Evolutionary conservation across 2,797 vertebrate genomes (phyloP).

Genomic region (Ctenosaura bakeri): DNA sequence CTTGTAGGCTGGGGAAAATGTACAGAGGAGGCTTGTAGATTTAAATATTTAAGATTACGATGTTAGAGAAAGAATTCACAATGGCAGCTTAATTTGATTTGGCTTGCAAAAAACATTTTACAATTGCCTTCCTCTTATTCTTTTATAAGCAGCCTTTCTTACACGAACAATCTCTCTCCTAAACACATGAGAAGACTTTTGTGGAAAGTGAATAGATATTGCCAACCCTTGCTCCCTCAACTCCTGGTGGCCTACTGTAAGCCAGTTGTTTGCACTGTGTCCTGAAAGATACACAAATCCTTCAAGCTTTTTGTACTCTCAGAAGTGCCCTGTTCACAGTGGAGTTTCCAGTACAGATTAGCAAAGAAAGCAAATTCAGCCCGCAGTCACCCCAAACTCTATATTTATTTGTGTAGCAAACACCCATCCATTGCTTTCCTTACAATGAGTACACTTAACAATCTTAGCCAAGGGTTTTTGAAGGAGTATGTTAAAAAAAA

Average conservation of each 20-base stretch:
- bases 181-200: rapidly evolving
- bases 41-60: not conserved
- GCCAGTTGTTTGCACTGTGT: conserved; percentile 88
- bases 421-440: conserved; percentile 71
- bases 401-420: conserved; percentile 84
- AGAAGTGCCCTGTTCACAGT: conserved; percentile 89
- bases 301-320: conserved; percentile 88
- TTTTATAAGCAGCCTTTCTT: conserved; percentile 10
- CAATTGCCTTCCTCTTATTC: conserved; percentile 22
- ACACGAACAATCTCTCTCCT: not conserved
- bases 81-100: conserved; percentile 23
- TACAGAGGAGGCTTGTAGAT: not conserved
- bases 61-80: not conserved
- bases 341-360: conserved; percentile 85
- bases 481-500: conserved; percentile 54
- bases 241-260: conserved; percentile 77
- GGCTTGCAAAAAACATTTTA: conserved; percentile 44
- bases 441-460: conserved; percentile 70
- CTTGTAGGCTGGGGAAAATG: too few species aligned
- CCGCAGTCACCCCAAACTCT: conserved; percentile 75
- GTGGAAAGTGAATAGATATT: conserved; percentile 36
- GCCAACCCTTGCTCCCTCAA: conserved; percentile 49
- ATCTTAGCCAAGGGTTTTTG: conserved; percentile 71
- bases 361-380: conserved; percentile 72
- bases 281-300: conserved; percentile 92